Conservation (phyloP, 2,888 invertebrate genomes). For the Balanococcus diminutus region DNA sequence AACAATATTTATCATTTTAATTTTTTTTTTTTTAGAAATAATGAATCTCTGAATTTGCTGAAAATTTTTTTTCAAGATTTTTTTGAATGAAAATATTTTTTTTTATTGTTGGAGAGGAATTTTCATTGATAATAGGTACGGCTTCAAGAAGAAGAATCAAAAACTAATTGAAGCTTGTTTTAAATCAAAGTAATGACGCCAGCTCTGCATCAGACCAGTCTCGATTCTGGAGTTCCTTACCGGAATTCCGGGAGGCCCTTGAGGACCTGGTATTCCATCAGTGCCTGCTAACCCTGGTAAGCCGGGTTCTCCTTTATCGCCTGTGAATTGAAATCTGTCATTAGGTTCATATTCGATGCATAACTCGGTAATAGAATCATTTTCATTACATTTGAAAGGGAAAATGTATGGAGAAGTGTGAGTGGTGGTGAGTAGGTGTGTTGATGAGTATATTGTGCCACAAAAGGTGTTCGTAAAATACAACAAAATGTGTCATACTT, state of each 20-base stretch:
- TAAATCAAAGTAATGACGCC: too few relatives aligned
- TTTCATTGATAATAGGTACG: too few relatives aligned
- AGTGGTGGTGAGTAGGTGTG: not conserved
- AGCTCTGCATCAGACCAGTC: too few relatives aligned
- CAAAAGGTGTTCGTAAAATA: not conserved
- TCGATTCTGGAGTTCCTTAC: conserved; percentile 64
- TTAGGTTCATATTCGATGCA: not conserved
- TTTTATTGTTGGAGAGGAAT: too few relatives aligned
- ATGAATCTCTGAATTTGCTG: too few relatives aligned
- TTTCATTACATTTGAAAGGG: not conserved
- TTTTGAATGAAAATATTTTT: too few relatives aligned
- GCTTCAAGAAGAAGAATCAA: too few relatives aligned
- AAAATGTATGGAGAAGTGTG: not conserved
- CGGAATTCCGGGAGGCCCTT: conserved; percentile 84
- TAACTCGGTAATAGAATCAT: not conserved
- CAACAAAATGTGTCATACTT: not conserved
- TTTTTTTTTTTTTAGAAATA: too few relatives aligned
- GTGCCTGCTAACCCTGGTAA: conserved; percentile 76
- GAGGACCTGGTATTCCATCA: conserved; percentile 81
- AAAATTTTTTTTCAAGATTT: too few relatives aligned
- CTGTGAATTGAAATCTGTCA: conserved; percentile 61
- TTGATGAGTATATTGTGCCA: not conserved
- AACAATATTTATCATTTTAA: too few relatives aligned
- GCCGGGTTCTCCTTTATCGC: conserved; percentile 77
- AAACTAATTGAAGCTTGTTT: too few relatives aligned